phyloP scores from a whole-genome alignment of 1,140 invertebrate genomes.

The Macrocentrus cingulum region DNA sequence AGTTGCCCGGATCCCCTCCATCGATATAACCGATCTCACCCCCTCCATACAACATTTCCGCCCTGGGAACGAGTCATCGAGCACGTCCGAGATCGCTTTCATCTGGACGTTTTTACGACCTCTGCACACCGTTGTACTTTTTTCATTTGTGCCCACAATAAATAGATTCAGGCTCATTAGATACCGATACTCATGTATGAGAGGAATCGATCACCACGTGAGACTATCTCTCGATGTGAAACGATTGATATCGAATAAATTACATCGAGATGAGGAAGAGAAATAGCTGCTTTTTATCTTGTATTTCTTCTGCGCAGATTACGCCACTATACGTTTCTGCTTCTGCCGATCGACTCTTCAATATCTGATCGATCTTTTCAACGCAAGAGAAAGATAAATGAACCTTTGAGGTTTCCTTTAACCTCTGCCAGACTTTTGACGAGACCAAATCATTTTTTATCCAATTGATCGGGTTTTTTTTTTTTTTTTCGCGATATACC shows the following conservation, averaged over 20 bases:
- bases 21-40: constrained; percentile 28
- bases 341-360: neutral
- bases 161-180: constrained; percentile 22
- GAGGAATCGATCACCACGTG: constrained; percentile 19
- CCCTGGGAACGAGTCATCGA: constrained; percentile 21
- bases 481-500: too few species aligned
- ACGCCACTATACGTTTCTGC: constrained; percentile 20
- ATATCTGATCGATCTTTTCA: neutral
- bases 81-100: constrained; percentile 2
- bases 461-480: too few species aligned
- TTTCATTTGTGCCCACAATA: neutral
- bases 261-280: constrained; percentile 8
- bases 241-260: constrained; percentile 28
- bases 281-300: constrained; percentile 2
- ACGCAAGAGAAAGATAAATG: neutral
- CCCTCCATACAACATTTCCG: neutral
- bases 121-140: neutral
- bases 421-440: too few species aligned
- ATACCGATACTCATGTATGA: neutral
- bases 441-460: too few species aligned
- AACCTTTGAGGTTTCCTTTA: neutral
- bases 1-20: constrained; percentile 15
- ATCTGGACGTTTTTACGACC: constrained; percentile 5
- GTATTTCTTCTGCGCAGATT: constrained; percentile 17
- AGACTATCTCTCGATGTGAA: neutral